phyloP scores from a whole-genome alignment of 1,140 invertebrate species.

The Plectrocnemia conspersa region DNA sequence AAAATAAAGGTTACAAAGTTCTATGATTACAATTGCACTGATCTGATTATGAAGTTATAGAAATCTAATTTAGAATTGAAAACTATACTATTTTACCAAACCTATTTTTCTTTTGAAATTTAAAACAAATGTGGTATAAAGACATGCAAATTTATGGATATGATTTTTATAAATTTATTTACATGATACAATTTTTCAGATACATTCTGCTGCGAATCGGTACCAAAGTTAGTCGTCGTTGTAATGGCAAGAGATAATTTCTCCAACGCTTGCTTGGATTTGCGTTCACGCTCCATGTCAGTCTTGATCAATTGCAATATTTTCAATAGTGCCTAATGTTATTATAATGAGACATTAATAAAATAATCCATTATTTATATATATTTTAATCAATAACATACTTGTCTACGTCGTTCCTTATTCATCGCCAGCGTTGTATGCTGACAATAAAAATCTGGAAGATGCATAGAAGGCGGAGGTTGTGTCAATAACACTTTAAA shows the following conservation, averaged over 20 bases:
- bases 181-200: slow-evolving; percentile 88
- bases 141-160: too few relatives aligned
- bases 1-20: too few relatives aligned
- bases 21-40: too few relatives aligned
- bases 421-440: slow-evolving; percentile 92
- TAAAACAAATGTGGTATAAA: too few relatives aligned
- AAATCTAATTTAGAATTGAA: too few relatives aligned
- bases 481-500: slow-evolving; percentile 42
- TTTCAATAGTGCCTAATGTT: slow-evolving; percentile 66
- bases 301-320: slow-evolving; percentile 76
- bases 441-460: slow-evolving; percentile 93
- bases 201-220: slow-evolving; percentile 87
- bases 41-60: too few relatives aligned
- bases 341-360: slow-evolving; percentile 14
- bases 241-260: slow-evolving; percentile 87
- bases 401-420: slow-evolving; percentile 77
- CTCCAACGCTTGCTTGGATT: slow-evolving; percentile 80
- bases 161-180: too few relatives aligned
- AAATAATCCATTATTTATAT: too few relatives aligned
- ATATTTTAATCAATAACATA: slow-evolving; percentile 39
- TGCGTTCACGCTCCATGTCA: slow-evolving; percentile 79
- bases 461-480: slow-evolving; percentile 62
- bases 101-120: too few relatives aligned
- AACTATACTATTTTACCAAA: too few relatives aligned
- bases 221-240: slow-evolving; percentile 82